Evolutionary conservation across 1,140 invertebrate genomes (phyloP).

Genomic region (Dolichoris vasculosae): DNA sequence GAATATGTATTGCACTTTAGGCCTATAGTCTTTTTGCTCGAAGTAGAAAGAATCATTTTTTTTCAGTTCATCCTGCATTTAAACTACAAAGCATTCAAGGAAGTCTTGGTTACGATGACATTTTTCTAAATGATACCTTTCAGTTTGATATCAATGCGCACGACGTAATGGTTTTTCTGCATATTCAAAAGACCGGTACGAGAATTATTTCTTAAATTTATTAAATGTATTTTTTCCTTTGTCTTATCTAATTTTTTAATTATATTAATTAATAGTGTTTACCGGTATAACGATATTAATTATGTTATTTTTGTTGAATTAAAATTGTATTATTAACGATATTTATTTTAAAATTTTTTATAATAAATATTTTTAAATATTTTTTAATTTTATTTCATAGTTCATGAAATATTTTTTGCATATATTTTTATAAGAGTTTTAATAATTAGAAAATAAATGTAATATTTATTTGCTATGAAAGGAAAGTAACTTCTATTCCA

Average conservation of each 20-base stretch:
- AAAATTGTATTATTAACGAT: too few relatives aligned
- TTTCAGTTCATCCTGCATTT: constrained; percentile 69
- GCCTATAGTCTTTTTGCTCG: constrained; percentile 60
- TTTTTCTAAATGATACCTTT: constrained; percentile 86
- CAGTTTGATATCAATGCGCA: constrained; percentile 91
- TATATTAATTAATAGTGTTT: neutral
- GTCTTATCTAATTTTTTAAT: neutral
- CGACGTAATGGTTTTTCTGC: constrained; percentile 98
- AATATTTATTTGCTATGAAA: neutral
- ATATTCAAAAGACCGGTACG: constrained; percentile 95
- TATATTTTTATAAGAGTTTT: too few relatives aligned
- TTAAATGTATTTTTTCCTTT: neutral
- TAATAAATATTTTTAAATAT: too few relatives aligned
- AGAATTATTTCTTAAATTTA: constrained; percentile 9
- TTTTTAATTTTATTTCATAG: too few relatives aligned
- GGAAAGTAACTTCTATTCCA: neutral
- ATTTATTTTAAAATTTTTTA: too few relatives aligned
- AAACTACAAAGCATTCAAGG: constrained; percentile 72
- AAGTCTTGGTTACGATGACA: constrained; percentile 83
- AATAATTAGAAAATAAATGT: neutral
- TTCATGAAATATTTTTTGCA: too few relatives aligned
- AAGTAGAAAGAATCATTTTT: constrained; percentile 65
- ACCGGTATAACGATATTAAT: neutral
- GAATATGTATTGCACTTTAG: constrained; percentile 28
- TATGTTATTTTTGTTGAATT: neutral